These are phyloP conservation scores for Lasius platythorax DNA, from an alignment of 2,888 invertebrate genomes.

Conservation along the genomic window DNA sequence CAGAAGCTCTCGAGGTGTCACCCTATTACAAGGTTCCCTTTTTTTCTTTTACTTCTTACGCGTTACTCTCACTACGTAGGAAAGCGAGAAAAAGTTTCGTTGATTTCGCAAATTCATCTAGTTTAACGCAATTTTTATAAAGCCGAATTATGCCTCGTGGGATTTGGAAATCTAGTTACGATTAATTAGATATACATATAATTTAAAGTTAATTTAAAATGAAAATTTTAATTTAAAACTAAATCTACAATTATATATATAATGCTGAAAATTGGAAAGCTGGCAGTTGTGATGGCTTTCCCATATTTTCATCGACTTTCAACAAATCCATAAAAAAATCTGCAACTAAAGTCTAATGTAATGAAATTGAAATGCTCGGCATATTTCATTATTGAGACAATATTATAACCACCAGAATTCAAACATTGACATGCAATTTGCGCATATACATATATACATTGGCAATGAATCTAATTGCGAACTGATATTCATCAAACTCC, in stretches of 20 bases:
- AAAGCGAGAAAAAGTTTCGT: slow-evolving; percentile 63
- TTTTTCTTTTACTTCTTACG: neutral
- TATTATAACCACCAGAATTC: slow-evolving; percentile 5
- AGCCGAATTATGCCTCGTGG: slow-evolving; percentile 46
- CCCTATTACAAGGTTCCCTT: slow-evolving; percentile 63
- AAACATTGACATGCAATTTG: neutral
- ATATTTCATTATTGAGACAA: neutral
- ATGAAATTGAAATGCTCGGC: neutral
- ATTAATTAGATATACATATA: slow-evolving; percentile 64
- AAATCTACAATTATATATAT: neutral
- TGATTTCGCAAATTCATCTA: slow-evolving; percentile 68
- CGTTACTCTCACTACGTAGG: neutral
- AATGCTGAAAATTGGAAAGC: neutral
- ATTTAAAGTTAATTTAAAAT: neutral
- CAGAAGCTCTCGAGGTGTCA: slow-evolving; percentile 66
- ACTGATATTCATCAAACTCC: neutral
- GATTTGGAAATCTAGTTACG: slow-evolving; percentile 57
- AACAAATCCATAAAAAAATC: neutral
- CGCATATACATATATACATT: neutral
- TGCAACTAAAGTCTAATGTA: slow-evolving; percentile 11
- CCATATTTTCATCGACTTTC: neutral
- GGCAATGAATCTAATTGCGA: neutral
- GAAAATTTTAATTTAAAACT: slow-evolving; percentile 15
- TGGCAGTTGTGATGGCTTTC: neutral
- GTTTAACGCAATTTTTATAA: slow-evolving; percentile 71